Evolutionary conservation across 53 echinoderm and acorn worm species (phyloP).

Genomic region (Henricia sp.): DNA sequence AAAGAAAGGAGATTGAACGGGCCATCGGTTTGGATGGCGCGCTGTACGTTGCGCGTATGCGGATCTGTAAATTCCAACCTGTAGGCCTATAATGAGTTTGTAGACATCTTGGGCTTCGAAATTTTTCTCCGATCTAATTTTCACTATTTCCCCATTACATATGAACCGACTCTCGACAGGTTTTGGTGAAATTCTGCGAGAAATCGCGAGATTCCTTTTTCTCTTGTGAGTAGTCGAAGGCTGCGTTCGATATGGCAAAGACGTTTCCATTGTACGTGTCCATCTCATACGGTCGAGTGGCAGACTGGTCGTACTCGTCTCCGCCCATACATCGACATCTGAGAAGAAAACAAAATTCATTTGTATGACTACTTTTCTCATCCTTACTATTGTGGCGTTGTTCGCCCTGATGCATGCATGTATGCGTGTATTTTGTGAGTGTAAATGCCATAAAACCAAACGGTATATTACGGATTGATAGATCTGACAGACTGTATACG

Average conservation of each 20-base stretch:
- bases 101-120: too few species aligned
- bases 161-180: too few species aligned
- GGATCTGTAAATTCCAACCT: too few species aligned
- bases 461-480: neutral
- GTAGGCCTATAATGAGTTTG: too few species aligned
- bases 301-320: slow-evolving; percentile 6
- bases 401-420: neutral
- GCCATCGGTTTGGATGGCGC: too few species aligned
- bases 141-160: too few species aligned
- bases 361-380: neutral
- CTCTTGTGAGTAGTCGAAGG: neutral
- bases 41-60: too few species aligned
- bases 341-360: neutral
- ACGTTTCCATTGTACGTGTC: neutral
- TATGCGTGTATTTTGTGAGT: neutral
- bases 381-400: neutral
- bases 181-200: too few species aligned
- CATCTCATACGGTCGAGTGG: slow-evolving; percentile 12
- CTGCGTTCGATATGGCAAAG: neutral
- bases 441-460: neutral
- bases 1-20: too few species aligned
- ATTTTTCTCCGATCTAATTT: too few species aligned
- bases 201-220: too few species aligned
- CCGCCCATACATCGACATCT: slow-evolving; percentile 31
- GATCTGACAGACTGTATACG: neutral